A percentile compares a stretch with the other conserved stretches of the same genome.
These are phyloP conservation scores for Taeniopygia guttata DNA, from an alignment of 2,797 vertebrate species.

Conservation along the genomic window DNA sequence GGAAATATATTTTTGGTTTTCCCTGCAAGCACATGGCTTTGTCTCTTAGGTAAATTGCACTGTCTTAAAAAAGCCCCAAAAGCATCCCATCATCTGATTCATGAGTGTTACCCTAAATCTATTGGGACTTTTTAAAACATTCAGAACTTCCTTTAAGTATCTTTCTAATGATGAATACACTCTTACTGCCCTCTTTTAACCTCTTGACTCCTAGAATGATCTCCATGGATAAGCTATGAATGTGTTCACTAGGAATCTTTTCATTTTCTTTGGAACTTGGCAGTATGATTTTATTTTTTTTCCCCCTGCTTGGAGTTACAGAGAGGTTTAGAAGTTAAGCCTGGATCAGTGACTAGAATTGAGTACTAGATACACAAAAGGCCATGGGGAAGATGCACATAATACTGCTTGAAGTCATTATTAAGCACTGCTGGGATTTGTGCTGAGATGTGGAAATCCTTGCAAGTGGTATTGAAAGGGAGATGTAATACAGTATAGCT, in stretches of 20 bases:
- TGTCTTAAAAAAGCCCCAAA: not conserved
- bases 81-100: not conserved
- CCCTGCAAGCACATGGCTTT: constrained; percentile 8
- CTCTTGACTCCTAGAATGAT: not conserved
- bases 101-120: not conserved
- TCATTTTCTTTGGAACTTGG: not conserved
- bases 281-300: not conserved
- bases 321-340: not conserved
- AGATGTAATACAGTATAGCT: not conserved
- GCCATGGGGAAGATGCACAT: not conserved
- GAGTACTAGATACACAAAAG: not conserved
- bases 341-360: not conserved
- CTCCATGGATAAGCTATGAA: not conserved
- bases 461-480: constrained; percentile 3
- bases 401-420: not conserved
- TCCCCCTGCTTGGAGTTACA: not conserved
- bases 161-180: not conserved
- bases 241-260: not conserved
- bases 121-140: not conserved
- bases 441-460: not conserved
- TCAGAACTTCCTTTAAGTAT: not conserved
- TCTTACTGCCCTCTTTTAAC: not conserved
- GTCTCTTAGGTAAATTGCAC: not conserved
- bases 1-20: constrained; percentile 63
- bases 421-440: not conserved